Base-by-base conservation (phyloP, 2,888 invertebrate species). In the Trichacis sp. region DNA sequence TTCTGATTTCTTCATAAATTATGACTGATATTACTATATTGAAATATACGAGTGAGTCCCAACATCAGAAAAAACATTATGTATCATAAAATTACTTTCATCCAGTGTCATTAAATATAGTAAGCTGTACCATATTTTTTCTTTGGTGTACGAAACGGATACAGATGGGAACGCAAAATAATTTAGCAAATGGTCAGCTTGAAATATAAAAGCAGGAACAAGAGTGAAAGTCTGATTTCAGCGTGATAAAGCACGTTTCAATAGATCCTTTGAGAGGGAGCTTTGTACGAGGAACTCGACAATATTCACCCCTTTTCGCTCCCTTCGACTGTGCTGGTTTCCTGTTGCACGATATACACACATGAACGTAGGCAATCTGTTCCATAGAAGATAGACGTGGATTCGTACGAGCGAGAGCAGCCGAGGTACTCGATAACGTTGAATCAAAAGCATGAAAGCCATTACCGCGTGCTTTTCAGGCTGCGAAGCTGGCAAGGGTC, bases 201-300 rank as follows among this genome's bases (percentile, higher is more conserved):
- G 19, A 33, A 19, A 46, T 50, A 67, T 59, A 63, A 67, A 66
- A 51, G 54, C 61, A 15, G 30, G 38, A 38, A 53, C 38, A 38
- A 53, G 54, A 15, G 57, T 20, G 40, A 51, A 56, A 52, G 46
- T 40, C 55, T 17, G 58, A 60, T 64, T 68, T 64, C 60, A 54
- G 46, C 14, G 12, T 60, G 52, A 69, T 69, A 60, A 65, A 62
- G 64, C 57, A 67, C 62, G 61, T 64, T 69, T 64, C 69, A 64
- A 45, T 53, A 57, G 57, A 43, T 61, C 66, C 60, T 66, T 67
- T 64, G 62, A 59, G 42, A 47, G 48, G 50, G 29, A 48, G 50
- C 56, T 54, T 56, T 58, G 60, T 51, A 14, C n/a, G 14, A 14
- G 14, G 40, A 33, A 14, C 15, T 42, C 29, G 14, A 36, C 20